Conservation (phyloP, 1,140 invertebrate genomes). For the Meloidogyne hapla region DNA sequence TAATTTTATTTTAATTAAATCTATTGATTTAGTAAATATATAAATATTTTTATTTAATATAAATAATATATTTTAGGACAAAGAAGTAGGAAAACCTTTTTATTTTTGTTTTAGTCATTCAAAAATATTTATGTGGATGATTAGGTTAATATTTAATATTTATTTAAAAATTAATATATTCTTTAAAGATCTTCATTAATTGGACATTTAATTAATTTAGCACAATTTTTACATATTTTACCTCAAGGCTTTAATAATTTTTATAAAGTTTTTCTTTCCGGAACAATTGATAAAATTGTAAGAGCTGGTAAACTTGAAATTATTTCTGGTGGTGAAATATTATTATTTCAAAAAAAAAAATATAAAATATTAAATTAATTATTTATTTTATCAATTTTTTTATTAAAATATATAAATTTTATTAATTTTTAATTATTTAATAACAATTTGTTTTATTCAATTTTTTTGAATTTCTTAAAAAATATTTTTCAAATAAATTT, state of each 20-base stretch:
- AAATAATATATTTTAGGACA: slow-evolving; percentile 4
- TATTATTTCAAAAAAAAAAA: slow-evolving; percentile 53
- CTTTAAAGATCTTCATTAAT: slow-evolving; percentile 38
- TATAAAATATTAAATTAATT: slow-evolving; percentile 18
- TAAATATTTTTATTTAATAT: not conserved
- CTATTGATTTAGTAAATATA: slow-evolving; percentile 41
- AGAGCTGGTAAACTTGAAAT: slow-evolving; percentile 53
- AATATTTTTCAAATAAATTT: not conserved
- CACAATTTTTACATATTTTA: slow-evolving; percentile 48
- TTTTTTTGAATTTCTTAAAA: slow-evolving; percentile 16
- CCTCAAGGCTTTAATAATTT: slow-evolving; percentile 57
- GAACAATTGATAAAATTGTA: slow-evolving; percentile 58
- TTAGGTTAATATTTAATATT: slow-evolving; percentile 28
- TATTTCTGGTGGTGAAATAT: slow-evolving; percentile 51
- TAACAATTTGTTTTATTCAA: slow-evolving; percentile 3
- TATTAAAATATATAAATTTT: slow-evolving; percentile 18
- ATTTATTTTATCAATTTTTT: not conserved
- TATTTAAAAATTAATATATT: too few relatives aligned
- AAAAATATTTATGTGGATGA: slow-evolving; percentile 60
- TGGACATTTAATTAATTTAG: slow-evolving; percentile 46
- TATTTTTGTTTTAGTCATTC: slow-evolving; percentile 60
- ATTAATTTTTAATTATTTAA: slow-evolving; percentile 24
- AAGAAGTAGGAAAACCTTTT: slow-evolving; percentile 54
- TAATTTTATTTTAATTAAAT: slow-evolving; percentile 50
- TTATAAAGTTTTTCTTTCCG: slow-evolving; percentile 58